phyloP scores from a whole-genome alignment of 2,797 vertebrate genomes.

The Bradypodion pumilum region DNA sequence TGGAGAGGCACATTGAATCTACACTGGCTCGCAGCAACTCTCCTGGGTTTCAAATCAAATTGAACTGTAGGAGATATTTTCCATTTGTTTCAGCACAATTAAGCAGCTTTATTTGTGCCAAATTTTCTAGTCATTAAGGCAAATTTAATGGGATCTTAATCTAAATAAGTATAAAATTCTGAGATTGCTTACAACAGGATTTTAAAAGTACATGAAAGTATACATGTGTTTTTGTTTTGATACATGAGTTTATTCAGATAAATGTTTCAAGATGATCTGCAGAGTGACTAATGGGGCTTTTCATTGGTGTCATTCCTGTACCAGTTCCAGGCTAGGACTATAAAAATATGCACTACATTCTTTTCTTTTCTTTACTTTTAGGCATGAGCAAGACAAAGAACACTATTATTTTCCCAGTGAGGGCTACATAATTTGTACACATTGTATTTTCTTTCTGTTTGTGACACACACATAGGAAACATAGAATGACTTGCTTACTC shows the following conservation, averaged over 20 bases:
- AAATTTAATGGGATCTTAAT: background rate
- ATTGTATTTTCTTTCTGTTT: too few species aligned
- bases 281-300: background rate
- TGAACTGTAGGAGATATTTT: background rate
- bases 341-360: too few species aligned
- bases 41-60: background rate
- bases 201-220: background rate
- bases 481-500: too few species aligned
- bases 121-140: background rate
- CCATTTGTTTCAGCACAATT: background rate
- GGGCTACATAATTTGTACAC: too few species aligned
- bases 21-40: background rate
- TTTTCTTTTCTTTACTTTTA: too few species aligned
- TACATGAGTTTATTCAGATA: background rate
- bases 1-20: constrained; percentile 34
- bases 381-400: too few species aligned
- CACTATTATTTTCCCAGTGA: too few species aligned
- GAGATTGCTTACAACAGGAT: background rate
- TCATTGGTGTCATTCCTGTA: background rate
- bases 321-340: background rate
- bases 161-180: background rate
- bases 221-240: background rate
- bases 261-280: background rate
- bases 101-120: background rate
- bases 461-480: too few species aligned